Evolutionary conservation across 2,113 vertebrate species (phyloP), one percentile per base, ranked within the genome.

Genomic region (Lophura nycthemera): DNA sequence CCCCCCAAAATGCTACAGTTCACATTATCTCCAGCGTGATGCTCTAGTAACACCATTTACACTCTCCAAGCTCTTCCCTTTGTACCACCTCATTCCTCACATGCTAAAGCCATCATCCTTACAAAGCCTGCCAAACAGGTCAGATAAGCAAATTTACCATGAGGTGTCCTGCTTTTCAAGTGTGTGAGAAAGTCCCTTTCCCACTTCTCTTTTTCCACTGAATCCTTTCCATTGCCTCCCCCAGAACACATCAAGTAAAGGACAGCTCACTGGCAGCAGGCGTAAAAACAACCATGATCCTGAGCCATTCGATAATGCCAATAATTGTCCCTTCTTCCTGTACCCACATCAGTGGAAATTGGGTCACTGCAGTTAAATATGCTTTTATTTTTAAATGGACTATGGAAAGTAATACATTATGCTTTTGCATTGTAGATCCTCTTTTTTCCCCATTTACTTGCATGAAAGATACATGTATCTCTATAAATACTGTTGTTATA

Each of bases 301-400:
- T 25, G 25, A 2, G 0, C 10, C 20, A 40, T 65, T 60, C 3
- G 1, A 10, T 54, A 89, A 89, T 5, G 13, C 1, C 1, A 43
- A 25, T 3, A 45, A 48, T 57, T 66, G 30, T 60, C 48, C 43
- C 40, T 54, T 43, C 69, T 34, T 56, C 66, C 54, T 63, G 36
- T n/a, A 70, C 10, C 48, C 22, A 75, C 38, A 34, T 5, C 0
- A 0, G 13, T 27, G 25, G 40, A 89, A 76, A 71, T 36, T 13
- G 27, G 3, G 18, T 24, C 59, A 64, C 32, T 63, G 47, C 32
- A 73, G 16, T 52, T 85, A 85, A 59, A 75, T 6, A 6, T 36
- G 56, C 45, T 77, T 72, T 76, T 57, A n/a, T 69, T 90, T 79
- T 83, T 60, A 60, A 83, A 83, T 24, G 2, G 32, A 25, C 0